A percentile compares a stretch with the other conserved stretches of the same genome.
Evolutionary conservation across 2,113 vertebrate species (phyloP).

Genomic region (Plectropomus leopardus): DNA sequence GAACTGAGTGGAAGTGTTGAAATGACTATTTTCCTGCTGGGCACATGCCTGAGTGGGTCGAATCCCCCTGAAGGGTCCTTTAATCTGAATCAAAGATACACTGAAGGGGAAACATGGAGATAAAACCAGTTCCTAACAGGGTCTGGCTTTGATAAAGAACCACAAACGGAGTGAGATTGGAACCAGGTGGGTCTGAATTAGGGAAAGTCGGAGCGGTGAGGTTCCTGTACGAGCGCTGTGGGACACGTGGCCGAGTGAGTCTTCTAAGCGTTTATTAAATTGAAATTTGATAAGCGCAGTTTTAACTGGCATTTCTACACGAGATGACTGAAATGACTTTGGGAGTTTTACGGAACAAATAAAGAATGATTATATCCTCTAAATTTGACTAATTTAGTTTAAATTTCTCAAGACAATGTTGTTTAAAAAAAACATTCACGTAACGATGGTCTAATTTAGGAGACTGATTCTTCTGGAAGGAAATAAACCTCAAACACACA

Average conservation of each 20-base stretch:
- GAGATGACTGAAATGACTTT: neutral
- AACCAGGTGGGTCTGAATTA: slow-evolving; percentile 74
- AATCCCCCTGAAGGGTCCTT: slow-evolving; percentile 43
- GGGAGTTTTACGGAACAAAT: slow-evolving; percentile 17
- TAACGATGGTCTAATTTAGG: too few species aligned
- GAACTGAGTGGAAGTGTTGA: slow-evolving; percentile 47
- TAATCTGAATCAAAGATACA: slow-evolving; percentile 70
- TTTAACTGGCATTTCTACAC: slow-evolving; percentile 11
- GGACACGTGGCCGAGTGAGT: slow-evolving; percentile 43
- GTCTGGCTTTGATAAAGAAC: slow-evolving; percentile 76
- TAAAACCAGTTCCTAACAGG: slow-evolving; percentile 70
- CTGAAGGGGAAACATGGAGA: slow-evolving; percentile 63
- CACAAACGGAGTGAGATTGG: slow-evolving; percentile 66
- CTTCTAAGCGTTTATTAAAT: slow-evolving; percentile 37
- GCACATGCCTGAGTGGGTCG: slow-evolving; percentile 31
- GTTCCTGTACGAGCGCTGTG: slow-evolving; percentile 27
- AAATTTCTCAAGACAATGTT: neutral
- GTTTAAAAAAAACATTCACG: neutral
- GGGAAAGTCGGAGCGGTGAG: slow-evolving; percentile 10
- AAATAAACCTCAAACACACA: neutral
- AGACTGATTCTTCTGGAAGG: neutral
- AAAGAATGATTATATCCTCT: neutral
- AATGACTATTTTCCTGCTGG: slow-evolving; percentile 39
- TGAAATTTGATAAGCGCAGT: slow-evolving; percentile 50
- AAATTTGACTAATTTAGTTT: neutral